Conservation (phyloP, 2,888 invertebrate species). For the Crossocerus cetratus region DNA sequence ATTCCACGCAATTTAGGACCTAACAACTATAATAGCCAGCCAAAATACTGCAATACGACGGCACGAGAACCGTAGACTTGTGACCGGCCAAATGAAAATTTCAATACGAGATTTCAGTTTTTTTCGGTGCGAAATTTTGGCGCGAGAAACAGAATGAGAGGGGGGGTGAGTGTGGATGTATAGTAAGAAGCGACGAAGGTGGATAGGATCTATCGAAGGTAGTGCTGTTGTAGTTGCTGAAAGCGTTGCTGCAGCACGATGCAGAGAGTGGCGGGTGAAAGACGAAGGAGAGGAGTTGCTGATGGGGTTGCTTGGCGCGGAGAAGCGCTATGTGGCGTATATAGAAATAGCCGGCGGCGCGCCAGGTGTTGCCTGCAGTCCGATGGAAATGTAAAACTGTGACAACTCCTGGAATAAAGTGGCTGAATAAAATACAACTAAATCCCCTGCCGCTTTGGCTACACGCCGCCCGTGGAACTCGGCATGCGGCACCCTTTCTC, state of each 20-base stretch:
- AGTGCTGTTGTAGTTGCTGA: slow-evolving; percentile 3
- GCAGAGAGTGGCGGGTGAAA: not conserved
- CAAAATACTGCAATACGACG: too few species aligned
- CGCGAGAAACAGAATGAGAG: too few species aligned
- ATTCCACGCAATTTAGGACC: too few species aligned
- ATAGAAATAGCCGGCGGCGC: slow-evolving; percentile 66
- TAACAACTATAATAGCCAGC: too few species aligned
- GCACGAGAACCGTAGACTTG: too few species aligned
- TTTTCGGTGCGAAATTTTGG: too few species aligned
- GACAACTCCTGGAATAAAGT: slow-evolving; percentile 75
- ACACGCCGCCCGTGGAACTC: slow-evolving; percentile 32
- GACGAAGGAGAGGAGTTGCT: slow-evolving; percentile 31
- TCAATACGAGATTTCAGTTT: too few species aligned
- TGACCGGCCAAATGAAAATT: too few species aligned
- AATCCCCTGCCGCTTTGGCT: slow-evolving; percentile 62
- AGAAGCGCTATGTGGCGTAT: slow-evolving; percentile 39
- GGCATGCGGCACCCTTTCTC: slow-evolving; percentile 3
- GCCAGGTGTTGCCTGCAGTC: slow-evolving; percentile 67
- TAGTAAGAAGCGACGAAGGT: not conserved
- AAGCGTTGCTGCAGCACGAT: slow-evolving; percentile 4
- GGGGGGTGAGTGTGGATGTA: too few species aligned
- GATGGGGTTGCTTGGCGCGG: slow-evolving; percentile 38
- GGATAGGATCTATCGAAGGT: slow-evolving; percentile 27
- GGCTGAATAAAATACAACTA: slow-evolving; percentile 75
- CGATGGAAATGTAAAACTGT: slow-evolving; percentile 74